Conservation (phyloP, 2,888 invertebrate species). For the Diogma glabrata region DNA sequence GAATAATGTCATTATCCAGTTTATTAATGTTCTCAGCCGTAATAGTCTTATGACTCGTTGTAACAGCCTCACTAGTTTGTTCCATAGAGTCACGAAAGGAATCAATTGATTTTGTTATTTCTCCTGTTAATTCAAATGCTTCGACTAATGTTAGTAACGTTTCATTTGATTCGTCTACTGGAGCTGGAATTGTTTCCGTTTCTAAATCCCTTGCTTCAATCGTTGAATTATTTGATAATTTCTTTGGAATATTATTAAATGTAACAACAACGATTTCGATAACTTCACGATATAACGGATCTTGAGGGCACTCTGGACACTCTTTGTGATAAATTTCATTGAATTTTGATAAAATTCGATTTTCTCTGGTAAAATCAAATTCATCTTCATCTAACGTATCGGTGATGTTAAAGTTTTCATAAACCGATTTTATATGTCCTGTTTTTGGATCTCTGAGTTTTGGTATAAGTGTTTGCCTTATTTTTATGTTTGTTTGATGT, state of each 20-base stretch:
- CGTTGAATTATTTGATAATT: neutral
- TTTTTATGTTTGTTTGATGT: no score
- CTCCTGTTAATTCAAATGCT: neutral
- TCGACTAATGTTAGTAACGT: neutral
- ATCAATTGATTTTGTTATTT: constrained; percentile 1
- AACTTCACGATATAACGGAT: no score
- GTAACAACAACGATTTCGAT: no score
- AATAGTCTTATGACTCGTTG: constrained; percentile 2
- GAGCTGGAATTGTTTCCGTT: neutral
- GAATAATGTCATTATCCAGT: constrained; percentile 2
- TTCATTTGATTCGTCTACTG: constrained; percentile 1
- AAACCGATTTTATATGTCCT: no score
- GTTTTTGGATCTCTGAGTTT: no score
- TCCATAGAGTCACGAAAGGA: constrained; percentile 5
- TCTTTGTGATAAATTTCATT: no score
- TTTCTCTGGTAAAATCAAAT: neutral
- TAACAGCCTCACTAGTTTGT: constrained; percentile 1
- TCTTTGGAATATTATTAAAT: no score
- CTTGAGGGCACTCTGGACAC: no score
- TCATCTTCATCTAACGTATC: neutral
- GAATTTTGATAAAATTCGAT: no score
- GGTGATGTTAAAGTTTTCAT: no score
- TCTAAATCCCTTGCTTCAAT: neutral
- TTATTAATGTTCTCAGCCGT: constrained; percentile 1
- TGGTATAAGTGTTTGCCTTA: no score